Evolutionary conservation across 1,140 invertebrate genomes (phyloP).

Genomic region (Drosophila ohnishii): DNA sequence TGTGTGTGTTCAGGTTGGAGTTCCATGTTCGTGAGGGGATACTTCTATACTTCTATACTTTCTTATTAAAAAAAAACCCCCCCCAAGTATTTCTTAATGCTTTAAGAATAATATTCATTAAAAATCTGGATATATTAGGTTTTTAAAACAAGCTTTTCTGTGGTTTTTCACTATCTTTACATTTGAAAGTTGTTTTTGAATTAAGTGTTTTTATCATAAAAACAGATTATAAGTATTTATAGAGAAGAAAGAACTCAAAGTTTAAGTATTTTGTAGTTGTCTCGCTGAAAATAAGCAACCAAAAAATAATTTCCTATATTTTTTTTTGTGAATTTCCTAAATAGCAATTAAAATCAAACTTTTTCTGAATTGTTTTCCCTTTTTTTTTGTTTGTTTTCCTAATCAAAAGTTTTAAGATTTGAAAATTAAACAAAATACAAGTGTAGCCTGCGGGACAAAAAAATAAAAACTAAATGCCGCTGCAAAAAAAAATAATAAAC

Average conservation of each 20-base stretch:
- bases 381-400: not conserved
- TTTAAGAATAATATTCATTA: not conserved
- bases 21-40: not conserved
- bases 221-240: not conserved
- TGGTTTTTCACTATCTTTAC: too few species aligned
- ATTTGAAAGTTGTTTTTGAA: not conserved
- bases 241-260: not conserved
- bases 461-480: not conserved
- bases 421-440: not conserved
- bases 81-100: not conserved
- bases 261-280: not conserved
- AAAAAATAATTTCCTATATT: not conserved
- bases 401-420: not conserved
- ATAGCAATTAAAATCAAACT: not conserved
- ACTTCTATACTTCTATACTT: not conserved
- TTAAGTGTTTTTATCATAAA: constrained; percentile 9
- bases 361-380: not conserved
- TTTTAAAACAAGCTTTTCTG: too few species aligned
- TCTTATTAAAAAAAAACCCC: not conserved
- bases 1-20: constrained; percentile 13
- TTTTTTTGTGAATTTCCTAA: not conserved
- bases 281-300: not conserved
- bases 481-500: not conserved
- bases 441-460: not conserved
- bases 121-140: not conserved